Evolutionary conservation across 1,140 invertebrate genomes (phyloP).

Genomic region (Saccostrea echinata): DNA sequence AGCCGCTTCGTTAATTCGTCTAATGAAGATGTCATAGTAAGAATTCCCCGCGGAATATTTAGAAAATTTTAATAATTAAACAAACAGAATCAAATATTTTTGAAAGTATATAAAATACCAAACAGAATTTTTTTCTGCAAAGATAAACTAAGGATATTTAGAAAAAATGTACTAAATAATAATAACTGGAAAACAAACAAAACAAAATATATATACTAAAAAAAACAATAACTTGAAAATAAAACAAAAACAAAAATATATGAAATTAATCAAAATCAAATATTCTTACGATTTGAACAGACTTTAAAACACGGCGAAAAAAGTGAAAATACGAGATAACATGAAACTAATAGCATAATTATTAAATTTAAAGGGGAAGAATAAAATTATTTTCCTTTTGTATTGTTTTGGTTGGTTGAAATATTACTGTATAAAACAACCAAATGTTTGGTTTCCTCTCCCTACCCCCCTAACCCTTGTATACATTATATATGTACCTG

Average conservation of each 20-base stretch:
- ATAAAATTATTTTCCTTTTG: not conserved
- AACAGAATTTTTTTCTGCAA: not conserved
- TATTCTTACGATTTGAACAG: too few relatives aligned
- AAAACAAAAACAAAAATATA: too few relatives aligned
- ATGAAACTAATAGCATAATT: not conserved
- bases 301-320: too few relatives aligned
- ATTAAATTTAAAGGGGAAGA: not conserved
- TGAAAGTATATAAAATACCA: not conserved
- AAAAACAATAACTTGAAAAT: too few relatives aligned
- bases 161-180: not conserved
- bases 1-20: not conserved
- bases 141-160: not conserved
- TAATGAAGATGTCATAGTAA: conserved; percentile 27
- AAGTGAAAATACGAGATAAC: too few relatives aligned
- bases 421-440: not conserved
- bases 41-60: not conserved
- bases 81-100: not conserved
- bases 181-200: too few relatives aligned
- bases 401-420: not conserved
- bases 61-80: not conserved
- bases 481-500: conserved; percentile 36
- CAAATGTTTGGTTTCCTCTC: not conserved
- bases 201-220: too few relatives aligned
- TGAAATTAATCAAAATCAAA: too few relatives aligned
- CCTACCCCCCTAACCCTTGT: not conserved